Evolutionary conservation across 2,888 invertebrate species (phyloP).

Genomic region (Neria commutata): DNA sequence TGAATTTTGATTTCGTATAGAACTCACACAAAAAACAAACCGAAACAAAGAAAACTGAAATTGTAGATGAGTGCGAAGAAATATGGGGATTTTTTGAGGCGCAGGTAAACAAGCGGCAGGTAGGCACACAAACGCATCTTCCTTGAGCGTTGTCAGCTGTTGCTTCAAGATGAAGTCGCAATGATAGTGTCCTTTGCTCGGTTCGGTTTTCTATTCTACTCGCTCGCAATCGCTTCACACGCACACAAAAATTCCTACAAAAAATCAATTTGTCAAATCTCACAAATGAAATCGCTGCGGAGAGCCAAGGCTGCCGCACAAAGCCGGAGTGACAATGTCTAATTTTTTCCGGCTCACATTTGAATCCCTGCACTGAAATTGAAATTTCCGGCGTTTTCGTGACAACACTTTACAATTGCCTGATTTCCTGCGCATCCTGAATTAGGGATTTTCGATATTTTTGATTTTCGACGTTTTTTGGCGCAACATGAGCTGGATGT

Average conservation of each 20-base stretch:
- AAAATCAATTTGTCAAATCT: conserved; percentile 17
- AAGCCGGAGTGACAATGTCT: conserved; percentile 10
- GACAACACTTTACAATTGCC: too few relatives aligned
- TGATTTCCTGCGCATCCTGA: too few relatives aligned
- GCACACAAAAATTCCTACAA: background rate
- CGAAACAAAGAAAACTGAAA: background rate
- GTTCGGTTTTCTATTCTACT: background rate
- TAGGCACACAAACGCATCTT: background rate
- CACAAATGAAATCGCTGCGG: background rate
- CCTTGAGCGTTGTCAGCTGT: background rate
- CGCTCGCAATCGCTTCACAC: background rate
- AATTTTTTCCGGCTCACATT: conserved; percentile 2
- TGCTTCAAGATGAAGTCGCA: background rate
- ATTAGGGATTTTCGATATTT: conserved; percentile 11
- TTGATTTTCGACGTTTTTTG: too few relatives aligned
- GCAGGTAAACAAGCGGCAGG: background rate
- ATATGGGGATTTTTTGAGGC: too few relatives aligned
- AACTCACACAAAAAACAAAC: too few relatives aligned
- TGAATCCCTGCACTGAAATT: background rate
- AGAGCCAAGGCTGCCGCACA: background rate
- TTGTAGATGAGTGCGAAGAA: background rate
- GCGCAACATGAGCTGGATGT: too few relatives aligned
- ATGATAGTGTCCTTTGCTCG: background rate
- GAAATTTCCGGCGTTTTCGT: conserved; percentile 2
- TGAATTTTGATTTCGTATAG: too few relatives aligned